These are phyloP conservation scores for Agonopterix alstromeriana DNA, from an alignment of 2,888 invertebrate genomes.

Conservation along the genomic window DNA sequence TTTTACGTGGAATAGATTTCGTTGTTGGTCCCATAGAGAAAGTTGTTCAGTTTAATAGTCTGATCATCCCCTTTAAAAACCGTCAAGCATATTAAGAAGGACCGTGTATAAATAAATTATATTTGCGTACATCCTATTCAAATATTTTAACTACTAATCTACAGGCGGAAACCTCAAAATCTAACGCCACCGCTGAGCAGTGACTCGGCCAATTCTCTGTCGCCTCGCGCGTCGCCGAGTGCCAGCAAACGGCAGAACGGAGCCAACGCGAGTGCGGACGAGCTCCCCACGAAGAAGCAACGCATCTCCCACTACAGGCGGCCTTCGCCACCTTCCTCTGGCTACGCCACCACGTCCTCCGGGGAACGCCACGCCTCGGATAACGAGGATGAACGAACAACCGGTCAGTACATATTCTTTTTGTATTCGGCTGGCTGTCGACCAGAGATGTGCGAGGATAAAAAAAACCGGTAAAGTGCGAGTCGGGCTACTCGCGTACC, in stretches of 20 bases:
- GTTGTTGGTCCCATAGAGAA: too few relatives aligned
- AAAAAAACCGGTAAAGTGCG: too few relatives aligned
- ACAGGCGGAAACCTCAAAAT: slow-evolving; percentile 92
- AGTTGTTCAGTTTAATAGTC: too few relatives aligned
- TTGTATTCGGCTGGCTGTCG: too few relatives aligned
- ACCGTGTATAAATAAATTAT: too few relatives aligned
- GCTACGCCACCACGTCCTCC: slow-evolving; percentile 64
- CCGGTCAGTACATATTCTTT: slow-evolving; percentile 19
- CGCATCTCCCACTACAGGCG: slow-evolving; percentile 87
- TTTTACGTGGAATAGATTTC: too few relatives aligned
- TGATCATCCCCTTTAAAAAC: too few relatives aligned
- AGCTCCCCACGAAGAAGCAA: slow-evolving; percentile 82
- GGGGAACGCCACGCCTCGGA: slow-evolving; percentile 73
- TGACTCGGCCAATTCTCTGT: slow-evolving; percentile 90
- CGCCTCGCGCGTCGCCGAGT: slow-evolving; percentile 80
- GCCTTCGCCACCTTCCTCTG: slow-evolving; percentile 65
- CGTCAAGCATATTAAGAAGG: too few relatives aligned
- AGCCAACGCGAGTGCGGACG: slow-evolving; percentile 77
- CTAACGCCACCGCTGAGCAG: slow-evolving; percentile 92
- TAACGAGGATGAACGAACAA: slow-evolving; percentile 67
- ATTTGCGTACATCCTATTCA: too few relatives aligned
- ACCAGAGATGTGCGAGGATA: too few relatives aligned
- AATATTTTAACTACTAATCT: slow-evolving; percentile 1
- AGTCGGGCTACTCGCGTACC: too few relatives aligned
- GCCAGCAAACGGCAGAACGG: slow-evolving; percentile 80